Evolutionary conservation across 2,888 invertebrate species (phyloP).

Genomic region (Dione vanillae): DNA sequence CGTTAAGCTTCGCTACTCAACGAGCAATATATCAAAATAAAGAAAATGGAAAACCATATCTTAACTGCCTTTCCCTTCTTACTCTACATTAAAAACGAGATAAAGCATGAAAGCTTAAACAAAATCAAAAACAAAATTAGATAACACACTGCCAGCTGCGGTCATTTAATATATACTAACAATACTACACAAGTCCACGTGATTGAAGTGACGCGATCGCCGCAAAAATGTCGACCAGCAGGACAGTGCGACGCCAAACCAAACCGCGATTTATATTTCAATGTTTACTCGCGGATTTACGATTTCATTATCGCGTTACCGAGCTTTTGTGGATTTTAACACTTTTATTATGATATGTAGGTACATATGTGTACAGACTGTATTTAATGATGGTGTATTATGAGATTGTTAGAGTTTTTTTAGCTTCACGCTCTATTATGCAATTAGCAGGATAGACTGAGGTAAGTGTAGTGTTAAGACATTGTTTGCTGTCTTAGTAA

Average conservation of each 20-base stretch:
- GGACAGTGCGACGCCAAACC: conserved; percentile 70
- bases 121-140: neutral
- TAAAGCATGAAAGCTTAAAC: too few relatives aligned
- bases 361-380: conserved; percentile 30
- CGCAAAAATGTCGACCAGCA: conserved; percentile 75
- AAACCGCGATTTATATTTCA: conserved; percentile 72
- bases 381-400: neutral
- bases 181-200: conserved; percentile 17
- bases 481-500: too few relatives aligned
- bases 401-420: neutral
- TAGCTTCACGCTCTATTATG: neutral
- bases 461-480: neutral
- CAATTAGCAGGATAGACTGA: neutral
- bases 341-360: conserved; percentile 17
- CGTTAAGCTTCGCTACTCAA: too few relatives aligned
- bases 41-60: too few relatives aligned
- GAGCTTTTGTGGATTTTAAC: conserved; percentile 41
- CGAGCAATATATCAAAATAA: too few relatives aligned
- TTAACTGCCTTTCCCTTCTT: too few relatives aligned
- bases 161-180: conserved; percentile 23
- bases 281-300: conserved; percentile 70
- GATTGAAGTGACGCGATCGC: conserved; percentile 66
- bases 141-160: neutral
- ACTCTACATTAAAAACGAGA: too few relatives aligned
- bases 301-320: conserved; percentile 65